Evolutionary conservation across 2,888 invertebrate species (phyloP), one percentile per base, ranked within the genome.

Genomic region (Meteorus cinctellus): DNA sequence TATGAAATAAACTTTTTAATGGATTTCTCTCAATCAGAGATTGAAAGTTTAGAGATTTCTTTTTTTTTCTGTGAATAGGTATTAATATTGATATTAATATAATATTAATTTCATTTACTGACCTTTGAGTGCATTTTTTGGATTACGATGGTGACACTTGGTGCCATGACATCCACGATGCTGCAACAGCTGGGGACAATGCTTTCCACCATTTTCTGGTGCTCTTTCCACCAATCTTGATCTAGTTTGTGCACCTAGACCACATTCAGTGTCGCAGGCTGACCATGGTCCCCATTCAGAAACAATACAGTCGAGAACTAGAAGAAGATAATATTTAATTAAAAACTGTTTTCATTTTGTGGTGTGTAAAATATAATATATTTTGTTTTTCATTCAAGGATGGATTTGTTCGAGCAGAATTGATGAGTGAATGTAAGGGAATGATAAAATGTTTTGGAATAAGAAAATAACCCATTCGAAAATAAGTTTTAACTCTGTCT

Each of bases 251-350:
- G 94, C 94, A 48, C 97, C 97, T 0, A 95, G 93, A 16, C 97
- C 96, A 86, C 97, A 97, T 76, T 93, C 93, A 6, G 94, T 94
- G 90, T 95, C 95, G 90, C 97, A 97, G 2, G 93, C 92, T 16
- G 95, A 94, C 96, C 96, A 97, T 1, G 94, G 91, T 16, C 94
- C 94, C 96, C 96, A 97, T 55, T 93, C 93, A n/a, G 95, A 94
- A 70, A 96, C 95, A 87, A 94, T 93, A 90, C 97, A 97, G 90
- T 97, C 96, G 81, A 95, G 92, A 79, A 96, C 97, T 96, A 92
- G 41, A 41, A 4, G 12, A 12, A 12, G 41, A 41, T 4, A 8
- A 41, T 12, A 41, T 41, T 41, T 41, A 1, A 41, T 41, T 41
- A 41, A 41, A 41, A 41, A 41, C 8, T 41, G 8, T 41, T 41